phyloP scores from a whole-genome alignment of 2,888 invertebrate genomes.

The Pemphredon lugubris region DNA sequence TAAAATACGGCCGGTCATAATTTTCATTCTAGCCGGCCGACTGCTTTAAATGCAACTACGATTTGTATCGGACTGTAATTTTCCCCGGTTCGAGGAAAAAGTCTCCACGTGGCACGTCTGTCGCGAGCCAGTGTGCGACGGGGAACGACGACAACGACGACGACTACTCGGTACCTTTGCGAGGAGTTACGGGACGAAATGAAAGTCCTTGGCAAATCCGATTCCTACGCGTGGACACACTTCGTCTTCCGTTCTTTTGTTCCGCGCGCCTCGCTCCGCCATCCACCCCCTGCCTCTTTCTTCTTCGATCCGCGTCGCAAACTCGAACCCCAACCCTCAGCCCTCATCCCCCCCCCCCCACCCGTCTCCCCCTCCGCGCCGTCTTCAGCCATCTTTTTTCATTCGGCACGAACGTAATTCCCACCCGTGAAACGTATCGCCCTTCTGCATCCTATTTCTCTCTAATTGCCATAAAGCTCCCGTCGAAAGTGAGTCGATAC shows the following conservation, averaged over 20 bases:
- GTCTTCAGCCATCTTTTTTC: slow-evolving; percentile 48
- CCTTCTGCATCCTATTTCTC: slow-evolving; percentile 52
- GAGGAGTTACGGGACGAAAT: slow-evolving; percentile 72
- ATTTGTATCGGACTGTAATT: slow-evolving; percentile 68
- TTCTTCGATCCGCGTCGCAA: slow-evolving; percentile 17
- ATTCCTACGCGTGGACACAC: slow-evolving; percentile 48
- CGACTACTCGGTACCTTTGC: slow-evolving; percentile 18
- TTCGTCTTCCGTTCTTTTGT: slow-evolving; percentile 22
- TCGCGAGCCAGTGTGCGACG: slow-evolving; percentile 33
- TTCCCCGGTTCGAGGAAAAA: slow-evolving; percentile 22
- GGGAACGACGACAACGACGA: slow-evolving; percentile 34
- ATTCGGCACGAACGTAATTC: slow-evolving; percentile 56
- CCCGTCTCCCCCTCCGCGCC: slow-evolving; percentile 8
- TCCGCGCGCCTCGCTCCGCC: background rate
- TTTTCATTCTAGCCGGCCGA: slow-evolving; percentile 52
- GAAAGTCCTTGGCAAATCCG: slow-evolving; percentile 67
- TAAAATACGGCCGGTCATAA: slow-evolving; percentile 59
- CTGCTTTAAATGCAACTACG: slow-evolving; percentile 71
- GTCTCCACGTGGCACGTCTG: slow-evolving; percentile 25
- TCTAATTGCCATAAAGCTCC: slow-evolving; percentile 44
- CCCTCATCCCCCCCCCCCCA: too few species aligned
- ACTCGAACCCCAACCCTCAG: too few species aligned
- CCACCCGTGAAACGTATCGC: slow-evolving; percentile 54
- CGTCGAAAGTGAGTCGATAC: background rate
- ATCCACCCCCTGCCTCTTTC: slow-evolving; percentile 6